Evolutionary conservation across 2,888 invertebrate genomes (phyloP), one percentile per base, ranked within the genome.

Genomic region (Metopia argyrocephala): DNA sequence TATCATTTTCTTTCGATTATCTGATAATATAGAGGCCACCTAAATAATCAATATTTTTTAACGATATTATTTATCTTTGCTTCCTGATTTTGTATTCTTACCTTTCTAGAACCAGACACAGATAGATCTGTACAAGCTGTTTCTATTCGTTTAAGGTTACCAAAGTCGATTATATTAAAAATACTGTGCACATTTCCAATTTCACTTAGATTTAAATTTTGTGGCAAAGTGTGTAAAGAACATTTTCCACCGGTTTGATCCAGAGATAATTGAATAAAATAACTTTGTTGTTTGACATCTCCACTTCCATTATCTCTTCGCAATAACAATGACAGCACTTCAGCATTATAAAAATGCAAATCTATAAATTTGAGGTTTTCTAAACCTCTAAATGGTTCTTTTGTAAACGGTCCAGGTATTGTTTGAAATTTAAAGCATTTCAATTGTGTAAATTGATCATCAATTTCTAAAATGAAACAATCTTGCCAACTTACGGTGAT

Each of bases 21-120:
- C 95, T 18, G 96, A 95, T 50, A 97, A 91, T 59, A 98, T 94
- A 50, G 97, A 95, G 7, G 96, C 95, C 7, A 98, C 96, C 88
- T 88, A 45, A 46, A 48, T 45, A 76, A 23, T 15, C 48, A 70
- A 48, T 38, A 15, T 38, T 38, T 2, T 12, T 12, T 38, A 12
- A 9, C 15, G 9, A 12, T 38, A 12, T 1, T 2, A 12, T 38
- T 38, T 38, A 12, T 38, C 15, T 9, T 38, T 38, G 15, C 12
- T 38, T 12, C 4, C 4, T 15, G 3, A 38, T 12, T 12, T 38
- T 3, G 3, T 38, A 12, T 38, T 38, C 79, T 57, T 71, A 87
- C 88, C 84, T 91, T 91, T 78, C 94, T 90, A 71, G 94, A 93
- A 0, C 97, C 97, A 56, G 97, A 97, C 3, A 97, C 97, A 1